A percentile compares a stretch with the other conserved stretches of the same genome.
Evolutionary conservation across 2,797 vertebrate species (phyloP).

Genomic region (Oreochromis mossambicus): DNA sequence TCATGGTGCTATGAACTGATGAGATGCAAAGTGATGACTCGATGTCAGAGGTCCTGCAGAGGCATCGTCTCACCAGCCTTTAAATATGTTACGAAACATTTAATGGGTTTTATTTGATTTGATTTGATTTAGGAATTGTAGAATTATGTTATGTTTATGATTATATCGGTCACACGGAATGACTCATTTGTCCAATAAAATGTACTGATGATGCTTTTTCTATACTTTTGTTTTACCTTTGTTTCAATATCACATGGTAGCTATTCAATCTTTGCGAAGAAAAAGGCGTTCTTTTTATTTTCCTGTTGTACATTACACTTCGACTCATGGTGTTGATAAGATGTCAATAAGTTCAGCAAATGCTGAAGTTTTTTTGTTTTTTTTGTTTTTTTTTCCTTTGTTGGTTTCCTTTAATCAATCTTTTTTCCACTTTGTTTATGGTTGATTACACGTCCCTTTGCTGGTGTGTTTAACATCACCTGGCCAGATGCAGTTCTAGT

Average conservation of each 20-base stretch:
- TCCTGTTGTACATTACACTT: neutral
- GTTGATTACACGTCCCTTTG: neutral
- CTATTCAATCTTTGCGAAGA: neutral
- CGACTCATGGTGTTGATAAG: neutral
- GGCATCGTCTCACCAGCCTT: neutral
- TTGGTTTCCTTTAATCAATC: neutral
- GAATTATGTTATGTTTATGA: slow-evolving; percentile 41
- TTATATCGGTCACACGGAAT: slow-evolving; percentile 46
- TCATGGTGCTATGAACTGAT: slow-evolving; percentile 49
- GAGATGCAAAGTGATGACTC: neutral
- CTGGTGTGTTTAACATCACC: neutral
- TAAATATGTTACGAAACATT: slow-evolving; percentile 29
- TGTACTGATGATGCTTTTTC: slow-evolving; percentile 55
- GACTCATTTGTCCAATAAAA: slow-evolving; percentile 62
- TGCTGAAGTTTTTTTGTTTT: neutral
- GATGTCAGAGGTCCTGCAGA: neutral
- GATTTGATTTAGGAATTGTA: slow-evolving; percentile 36
- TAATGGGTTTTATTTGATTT: slow-evolving; percentile 23
- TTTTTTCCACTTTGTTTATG: neutral
- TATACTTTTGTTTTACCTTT: slow-evolving; percentile 14
- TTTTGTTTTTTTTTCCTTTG: neutral
- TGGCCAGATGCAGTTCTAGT: neutral
- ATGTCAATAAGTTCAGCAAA: neutral
- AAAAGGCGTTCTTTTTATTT: neutral
- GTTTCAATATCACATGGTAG: neutral